Evolutionary conservation across 2,113 vertebrate species (phyloP).

Genomic region (Malurus elegans): DNA sequence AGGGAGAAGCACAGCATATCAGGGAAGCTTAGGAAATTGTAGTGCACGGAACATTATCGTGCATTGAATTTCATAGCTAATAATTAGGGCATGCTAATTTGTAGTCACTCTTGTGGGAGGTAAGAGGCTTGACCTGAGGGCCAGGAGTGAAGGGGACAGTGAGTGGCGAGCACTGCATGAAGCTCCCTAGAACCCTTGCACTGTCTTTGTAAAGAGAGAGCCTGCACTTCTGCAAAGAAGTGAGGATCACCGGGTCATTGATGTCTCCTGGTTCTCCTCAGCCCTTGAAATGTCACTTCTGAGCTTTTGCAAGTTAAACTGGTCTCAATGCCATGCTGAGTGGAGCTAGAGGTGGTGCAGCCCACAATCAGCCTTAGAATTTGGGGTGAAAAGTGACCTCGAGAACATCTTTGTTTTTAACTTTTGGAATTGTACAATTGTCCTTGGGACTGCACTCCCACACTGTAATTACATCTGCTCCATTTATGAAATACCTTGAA

Average conservation of each 20-base stretch:
- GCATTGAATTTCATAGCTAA: not conserved
- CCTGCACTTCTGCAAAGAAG: not conserved
- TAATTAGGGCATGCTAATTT: not conserved
- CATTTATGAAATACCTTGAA: conserved; percentile 6
- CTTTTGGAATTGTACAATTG: not conserved
- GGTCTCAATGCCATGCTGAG: not conserved
- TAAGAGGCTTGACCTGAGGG: not conserved
- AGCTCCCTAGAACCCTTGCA: not conserved
- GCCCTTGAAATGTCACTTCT: not conserved
- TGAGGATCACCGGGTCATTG: not conserved
- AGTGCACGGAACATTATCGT: not conserved
- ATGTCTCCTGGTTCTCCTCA: not conserved
- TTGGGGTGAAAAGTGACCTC: not conserved
- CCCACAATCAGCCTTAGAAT: not conserved
- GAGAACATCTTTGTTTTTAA: not conserved
- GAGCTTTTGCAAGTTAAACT: not conserved
- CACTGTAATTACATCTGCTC: conserved; percentile 3
- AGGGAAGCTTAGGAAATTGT: not conserved
- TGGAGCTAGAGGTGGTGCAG: not conserved
- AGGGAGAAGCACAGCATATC: accelerated
- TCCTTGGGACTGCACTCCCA: not conserved
- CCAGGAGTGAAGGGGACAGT: not conserved
- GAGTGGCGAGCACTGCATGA: not conserved
- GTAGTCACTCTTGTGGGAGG: not conserved
- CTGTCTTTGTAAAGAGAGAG: not conserved